Evolutionary conservation across 2,797 vertebrate genomes (phyloP).

Genomic region (Fratercula arctica): DNA sequence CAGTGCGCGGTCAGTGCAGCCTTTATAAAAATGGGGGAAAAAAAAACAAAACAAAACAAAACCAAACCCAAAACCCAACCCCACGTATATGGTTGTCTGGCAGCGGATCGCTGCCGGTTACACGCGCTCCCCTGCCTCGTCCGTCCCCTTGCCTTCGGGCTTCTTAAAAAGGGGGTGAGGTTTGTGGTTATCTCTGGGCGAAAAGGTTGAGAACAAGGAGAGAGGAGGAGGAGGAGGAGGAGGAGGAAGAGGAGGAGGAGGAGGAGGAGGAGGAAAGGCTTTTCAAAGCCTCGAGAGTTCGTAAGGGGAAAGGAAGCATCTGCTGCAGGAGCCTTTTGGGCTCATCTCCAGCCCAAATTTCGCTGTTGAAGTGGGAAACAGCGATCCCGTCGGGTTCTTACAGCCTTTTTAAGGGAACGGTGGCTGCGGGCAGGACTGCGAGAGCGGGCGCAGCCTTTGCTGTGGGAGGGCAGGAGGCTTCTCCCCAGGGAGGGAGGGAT

Average conservation of each 20-base stretch:
- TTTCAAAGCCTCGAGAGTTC: neutral
- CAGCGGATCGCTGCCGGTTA: neutral
- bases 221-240: neutral
- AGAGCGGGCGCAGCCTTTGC: neutral
- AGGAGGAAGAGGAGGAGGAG: too few species aligned
- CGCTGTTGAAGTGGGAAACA: accelerated
- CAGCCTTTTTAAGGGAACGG: neutral
- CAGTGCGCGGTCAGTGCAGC: neutral
- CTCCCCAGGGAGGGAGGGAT: neutral
- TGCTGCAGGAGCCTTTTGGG: too few species aligned
- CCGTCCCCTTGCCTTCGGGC: neutral
- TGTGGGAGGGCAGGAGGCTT: neutral
- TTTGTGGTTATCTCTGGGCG: neutral
- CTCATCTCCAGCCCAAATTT: neutral
- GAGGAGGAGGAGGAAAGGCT: neutral
- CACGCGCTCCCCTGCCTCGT: neutral
- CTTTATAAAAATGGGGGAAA: neutral
- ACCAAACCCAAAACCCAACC: too few species aligned
- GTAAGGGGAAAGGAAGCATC: accelerated
- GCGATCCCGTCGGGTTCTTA: too few species aligned
- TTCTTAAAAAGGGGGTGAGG: neutral
- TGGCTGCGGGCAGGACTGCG: neutral
- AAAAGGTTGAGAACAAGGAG: neutral
- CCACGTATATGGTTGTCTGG: neutral
- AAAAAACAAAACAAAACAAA: too few species aligned